phyloP scores from a whole-genome alignment of 2,113 vertebrate genomes.

The Mesembrinibis cayennensis region DNA sequence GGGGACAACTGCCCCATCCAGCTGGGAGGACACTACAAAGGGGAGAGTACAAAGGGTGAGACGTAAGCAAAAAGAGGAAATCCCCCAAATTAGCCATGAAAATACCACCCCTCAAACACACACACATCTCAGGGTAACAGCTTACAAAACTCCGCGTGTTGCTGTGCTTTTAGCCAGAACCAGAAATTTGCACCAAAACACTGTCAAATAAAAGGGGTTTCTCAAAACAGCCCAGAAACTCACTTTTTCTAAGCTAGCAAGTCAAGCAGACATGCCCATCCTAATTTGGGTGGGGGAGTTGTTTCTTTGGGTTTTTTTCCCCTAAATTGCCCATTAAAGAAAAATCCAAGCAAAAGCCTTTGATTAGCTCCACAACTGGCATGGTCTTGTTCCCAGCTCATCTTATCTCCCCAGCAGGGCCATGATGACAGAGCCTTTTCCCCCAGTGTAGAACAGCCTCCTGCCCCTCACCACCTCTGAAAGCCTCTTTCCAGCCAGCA shows the following conservation, averaged over 20 bases:
- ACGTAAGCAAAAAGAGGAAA: not conserved
- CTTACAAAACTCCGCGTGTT: not conserved
- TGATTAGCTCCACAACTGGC: not conserved
- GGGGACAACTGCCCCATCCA: not conserved
- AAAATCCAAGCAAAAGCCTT: not conserved
- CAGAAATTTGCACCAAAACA: not conserved
- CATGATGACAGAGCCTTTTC: not conserved
- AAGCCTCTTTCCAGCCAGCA: not conserved
- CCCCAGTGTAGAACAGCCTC: not conserved
- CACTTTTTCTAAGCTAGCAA: not conserved
- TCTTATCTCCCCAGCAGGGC: not conserved
- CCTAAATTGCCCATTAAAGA: not conserved
- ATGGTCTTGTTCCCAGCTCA: not conserved
- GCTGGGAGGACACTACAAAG: accelerated
- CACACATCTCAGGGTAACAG: not conserved
- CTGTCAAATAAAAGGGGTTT: not conserved
- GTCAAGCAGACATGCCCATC: not conserved
- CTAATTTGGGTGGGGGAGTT: not conserved
- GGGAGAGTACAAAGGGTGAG: not conserved
- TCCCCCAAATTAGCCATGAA: accelerated
- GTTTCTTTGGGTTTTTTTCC: not conserved
- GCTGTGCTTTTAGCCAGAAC: not conserved
- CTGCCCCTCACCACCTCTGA: not conserved
- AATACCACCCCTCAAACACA: not conserved
- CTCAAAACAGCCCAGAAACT: not conserved